Percentiles rank a stretch among this genome's conserved stretches.
Conservation (phyloP, 2,888 invertebrate genomes). For the Trichacis sp. region DNA sequence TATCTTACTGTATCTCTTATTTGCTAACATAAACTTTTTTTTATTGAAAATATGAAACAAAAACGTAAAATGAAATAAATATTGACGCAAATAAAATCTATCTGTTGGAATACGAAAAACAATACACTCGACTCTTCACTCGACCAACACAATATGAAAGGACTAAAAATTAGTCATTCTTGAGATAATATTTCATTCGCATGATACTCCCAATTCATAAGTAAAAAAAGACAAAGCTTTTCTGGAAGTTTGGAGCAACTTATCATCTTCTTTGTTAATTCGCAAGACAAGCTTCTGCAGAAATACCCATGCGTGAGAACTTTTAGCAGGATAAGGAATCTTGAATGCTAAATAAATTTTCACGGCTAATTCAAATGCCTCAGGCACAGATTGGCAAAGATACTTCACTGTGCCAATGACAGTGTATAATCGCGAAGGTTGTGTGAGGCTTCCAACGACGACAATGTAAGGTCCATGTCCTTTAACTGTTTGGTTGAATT, state of each 20-base stretch:
- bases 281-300: conserved; percentile 6
- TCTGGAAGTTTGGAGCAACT: conserved; percentile 2
- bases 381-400: not conserved
- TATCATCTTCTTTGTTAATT: conserved; percentile 2
- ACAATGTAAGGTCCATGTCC: conserved; percentile 2
- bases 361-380: conserved; percentile 6
- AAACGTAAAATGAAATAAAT: too few relatives aligned
- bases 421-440: not conserved
- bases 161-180: too few relatives aligned
- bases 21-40: too few relatives aligned
- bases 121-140: too few relatives aligned
- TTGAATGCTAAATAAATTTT: not conserved
- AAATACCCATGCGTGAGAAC: conserved; percentile 5
- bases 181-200: too few relatives aligned
- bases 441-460: not conserved
- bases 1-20: too few relatives aligned
- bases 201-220: not conserved
- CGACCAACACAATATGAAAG: too few relatives aligned
- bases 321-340: conserved; percentile 1
- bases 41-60: too few relatives aligned
- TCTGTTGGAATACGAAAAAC: too few relatives aligned
- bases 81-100: too few relatives aligned
- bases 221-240: not conserved
- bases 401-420: conserved; percentile 5
- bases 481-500: not conserved